Evolutionary conservation across 1,140 invertebrate species (phyloP).

Genomic region (Ceratosolen fusciceps): DNA sequence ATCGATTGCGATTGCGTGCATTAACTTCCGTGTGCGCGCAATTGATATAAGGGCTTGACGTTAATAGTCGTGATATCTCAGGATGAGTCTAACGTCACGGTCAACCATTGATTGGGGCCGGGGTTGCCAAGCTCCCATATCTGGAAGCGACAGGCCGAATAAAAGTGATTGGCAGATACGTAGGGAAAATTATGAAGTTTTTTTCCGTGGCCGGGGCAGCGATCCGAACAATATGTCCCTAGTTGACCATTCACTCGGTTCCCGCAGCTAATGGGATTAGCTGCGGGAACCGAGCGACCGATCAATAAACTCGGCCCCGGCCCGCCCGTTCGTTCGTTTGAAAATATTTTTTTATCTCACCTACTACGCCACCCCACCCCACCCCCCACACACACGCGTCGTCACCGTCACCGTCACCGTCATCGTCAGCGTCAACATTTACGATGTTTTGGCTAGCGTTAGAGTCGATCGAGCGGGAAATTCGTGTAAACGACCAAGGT

Average conservation of each 20-base stretch:
- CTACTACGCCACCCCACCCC: neutral
- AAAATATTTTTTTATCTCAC: constrained; percentile 19
- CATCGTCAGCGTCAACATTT: too few species aligned
- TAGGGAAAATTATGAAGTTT: constrained; percentile 49
- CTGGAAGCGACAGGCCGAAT: neutral
- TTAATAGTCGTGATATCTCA: constrained; percentile 37
- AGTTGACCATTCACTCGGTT: constrained; percentile 44
- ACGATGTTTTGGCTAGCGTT: too few species aligned
- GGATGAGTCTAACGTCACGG: constrained; percentile 48
- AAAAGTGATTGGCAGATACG: constrained; percentile 31
- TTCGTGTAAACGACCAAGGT: too few species aligned
- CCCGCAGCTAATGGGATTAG: constrained; percentile 40
- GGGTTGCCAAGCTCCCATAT: constrained; percentile 39
- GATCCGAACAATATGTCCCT: constrained; percentile 31
- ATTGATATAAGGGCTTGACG: neutral
- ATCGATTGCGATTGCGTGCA: too few species aligned
- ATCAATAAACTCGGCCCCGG: constrained; percentile 42
- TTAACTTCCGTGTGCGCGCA: too few species aligned
- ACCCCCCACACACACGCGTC: too few species aligned
- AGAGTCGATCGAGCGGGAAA: too few species aligned
- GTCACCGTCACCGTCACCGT: too few species aligned
- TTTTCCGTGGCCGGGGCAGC: constrained; percentile 34
- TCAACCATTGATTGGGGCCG: constrained; percentile 50
- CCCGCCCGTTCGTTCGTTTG: constrained; percentile 35
- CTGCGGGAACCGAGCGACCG: constrained; percentile 9